phyloP scores from a whole-genome alignment of 2,113 vertebrate genomes.

The Orthonyx spaldingii region DNA sequence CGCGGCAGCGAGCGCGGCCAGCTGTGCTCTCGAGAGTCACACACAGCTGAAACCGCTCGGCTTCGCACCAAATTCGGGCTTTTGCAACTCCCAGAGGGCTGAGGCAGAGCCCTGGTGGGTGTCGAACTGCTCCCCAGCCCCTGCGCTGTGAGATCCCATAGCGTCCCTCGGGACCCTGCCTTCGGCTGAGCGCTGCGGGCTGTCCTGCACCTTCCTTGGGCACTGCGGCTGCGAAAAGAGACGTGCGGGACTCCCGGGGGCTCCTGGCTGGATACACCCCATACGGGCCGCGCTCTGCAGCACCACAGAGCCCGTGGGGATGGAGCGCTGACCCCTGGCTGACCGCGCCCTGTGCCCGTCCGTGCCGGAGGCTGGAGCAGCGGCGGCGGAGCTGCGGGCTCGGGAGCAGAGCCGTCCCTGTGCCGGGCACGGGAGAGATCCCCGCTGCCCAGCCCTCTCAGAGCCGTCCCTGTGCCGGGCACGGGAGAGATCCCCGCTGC shows the following conservation, averaged over 20 bases:
- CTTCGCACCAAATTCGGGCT: neutral
- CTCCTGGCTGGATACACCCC: neutral
- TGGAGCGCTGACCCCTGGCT: no score
- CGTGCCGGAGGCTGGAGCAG: no score
- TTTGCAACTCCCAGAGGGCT: neutral
- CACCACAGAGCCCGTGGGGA: accelerated
- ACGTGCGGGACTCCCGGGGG: neutral
- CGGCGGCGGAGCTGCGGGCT: no score
- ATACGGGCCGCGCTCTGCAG: accelerated
- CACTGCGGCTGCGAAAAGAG: accelerated
- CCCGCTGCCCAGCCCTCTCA: no score
- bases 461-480: neutral
- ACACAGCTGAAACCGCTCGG: neutral
- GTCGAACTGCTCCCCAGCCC: neutral
- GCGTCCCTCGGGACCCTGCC: neutral
- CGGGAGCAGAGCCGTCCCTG: no score
- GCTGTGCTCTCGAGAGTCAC: neutral
- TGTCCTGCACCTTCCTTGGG: accelerated
- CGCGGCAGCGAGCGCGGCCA: neutral
- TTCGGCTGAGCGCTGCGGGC: accelerated
- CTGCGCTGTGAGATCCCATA: accelerated
- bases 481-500: no score
- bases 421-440: no score
- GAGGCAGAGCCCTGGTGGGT: neutral
- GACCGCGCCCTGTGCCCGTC: no score